Evolutionary conservation across 2,113 vertebrate genomes (phyloP).

Genomic region (Aix galericulata): DNA sequence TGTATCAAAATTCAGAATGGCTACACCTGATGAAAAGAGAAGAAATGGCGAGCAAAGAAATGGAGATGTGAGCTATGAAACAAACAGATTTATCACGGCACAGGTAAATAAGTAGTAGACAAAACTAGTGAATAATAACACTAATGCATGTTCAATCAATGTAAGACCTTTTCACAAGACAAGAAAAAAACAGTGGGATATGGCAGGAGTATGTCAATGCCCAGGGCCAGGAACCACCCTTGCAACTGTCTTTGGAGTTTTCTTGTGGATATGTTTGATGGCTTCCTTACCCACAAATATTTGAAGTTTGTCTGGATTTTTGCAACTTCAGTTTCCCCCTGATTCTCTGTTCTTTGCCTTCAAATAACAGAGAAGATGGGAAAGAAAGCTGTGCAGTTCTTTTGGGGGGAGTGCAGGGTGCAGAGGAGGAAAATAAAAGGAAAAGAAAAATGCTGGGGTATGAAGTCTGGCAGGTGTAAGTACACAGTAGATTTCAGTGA

Average conservation of each 20-base stretch:
- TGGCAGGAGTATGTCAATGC: background rate
- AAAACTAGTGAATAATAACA: background rate
- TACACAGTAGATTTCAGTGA: background rate
- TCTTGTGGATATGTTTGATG: rapidly evolving
- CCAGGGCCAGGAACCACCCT: background rate
- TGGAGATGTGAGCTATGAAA: rapidly evolving
- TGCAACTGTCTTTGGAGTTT: rapidly evolving
- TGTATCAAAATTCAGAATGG: rapidly evolving
- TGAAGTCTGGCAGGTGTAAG: background rate
- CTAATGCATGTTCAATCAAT: background rate
- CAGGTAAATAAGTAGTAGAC: background rate
- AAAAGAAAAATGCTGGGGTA: background rate
- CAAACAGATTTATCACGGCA: rapidly evolving
- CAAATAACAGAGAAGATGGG: background rate
- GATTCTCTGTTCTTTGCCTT: background rate
- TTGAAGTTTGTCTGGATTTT: background rate
- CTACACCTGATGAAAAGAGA: rapidly evolving
- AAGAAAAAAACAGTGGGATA: background rate
- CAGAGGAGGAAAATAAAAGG: background rate
- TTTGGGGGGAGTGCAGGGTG: background rate
- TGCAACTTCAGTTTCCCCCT: background rate
- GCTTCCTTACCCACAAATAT: background rate
- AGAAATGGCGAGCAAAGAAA: background rate
- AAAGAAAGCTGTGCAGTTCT: background rate
- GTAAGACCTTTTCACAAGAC: background rate